A percentile compares a stretch with the other conserved stretches of the same genome.
Conservation (phyloP, 2,797 vertebrate species). For the Rhinichthys osculus region DNA sequence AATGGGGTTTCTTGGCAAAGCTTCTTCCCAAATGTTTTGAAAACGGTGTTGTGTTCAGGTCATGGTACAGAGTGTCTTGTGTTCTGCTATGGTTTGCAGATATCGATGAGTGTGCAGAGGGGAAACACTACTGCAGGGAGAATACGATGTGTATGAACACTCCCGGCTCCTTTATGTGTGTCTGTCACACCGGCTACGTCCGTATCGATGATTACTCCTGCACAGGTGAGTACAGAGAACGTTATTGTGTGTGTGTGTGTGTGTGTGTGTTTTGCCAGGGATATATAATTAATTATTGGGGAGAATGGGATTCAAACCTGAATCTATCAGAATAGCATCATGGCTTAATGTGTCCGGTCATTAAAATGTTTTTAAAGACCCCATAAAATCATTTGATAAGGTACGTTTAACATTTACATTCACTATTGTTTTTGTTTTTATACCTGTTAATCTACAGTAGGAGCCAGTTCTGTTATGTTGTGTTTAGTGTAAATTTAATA, state of each 20-base stretch:
- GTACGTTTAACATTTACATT: background rate
- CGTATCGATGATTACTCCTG: slow-evolving; percentile 89
- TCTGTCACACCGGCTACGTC: slow-evolving; percentile 86
- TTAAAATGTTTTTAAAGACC: background rate
- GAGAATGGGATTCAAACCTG: background rate
- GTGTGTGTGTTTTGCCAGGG: too few relatives aligned
- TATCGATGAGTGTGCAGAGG: slow-evolving; percentile 87
- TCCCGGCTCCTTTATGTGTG: slow-evolving; percentile 88
- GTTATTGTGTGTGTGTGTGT: background rate
- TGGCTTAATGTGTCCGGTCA: background rate
- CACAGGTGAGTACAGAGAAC: slow-evolving; percentile 77
- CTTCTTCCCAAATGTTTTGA: slow-evolving; percentile 30
- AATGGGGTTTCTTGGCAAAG: slow-evolving; percentile 24
- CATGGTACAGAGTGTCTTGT: slow-evolving; percentile 9
- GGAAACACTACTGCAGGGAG: slow-evolving; percentile 86
- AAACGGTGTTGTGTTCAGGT: background rate
- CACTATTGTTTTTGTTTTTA: background rate
- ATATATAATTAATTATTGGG: background rate
- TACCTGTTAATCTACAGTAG: background rate
- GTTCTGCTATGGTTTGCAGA: slow-evolving; percentile 71
- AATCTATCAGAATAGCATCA: background rate
- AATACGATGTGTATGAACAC: slow-evolving; percentile 87
- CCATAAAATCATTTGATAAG: background rate
- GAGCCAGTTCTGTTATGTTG: background rate
- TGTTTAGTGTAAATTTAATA: background rate